Evolutionary conservation across 2,113 vertebrate species (phyloP), one percentile per base, ranked within the genome.

Genomic region (Alouatta palliata): DNA sequence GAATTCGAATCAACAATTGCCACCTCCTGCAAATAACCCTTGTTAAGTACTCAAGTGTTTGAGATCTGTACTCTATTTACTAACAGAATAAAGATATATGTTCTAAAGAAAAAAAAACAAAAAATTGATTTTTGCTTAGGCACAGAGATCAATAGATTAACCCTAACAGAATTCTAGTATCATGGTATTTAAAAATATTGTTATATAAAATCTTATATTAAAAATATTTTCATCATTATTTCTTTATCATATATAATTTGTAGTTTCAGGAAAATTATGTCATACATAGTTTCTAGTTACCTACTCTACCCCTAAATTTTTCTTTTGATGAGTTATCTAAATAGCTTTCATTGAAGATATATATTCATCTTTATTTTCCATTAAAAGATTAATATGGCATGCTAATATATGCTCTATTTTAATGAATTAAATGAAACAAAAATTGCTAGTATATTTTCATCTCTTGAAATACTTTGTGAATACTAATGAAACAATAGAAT

Each of bases 1-100:
- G 94, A 87, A 92, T 96, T 96, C 95, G 75, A 79, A 96, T 98
- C 97, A 98, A 98, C 97, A 97, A 96, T 97, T 96, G 97, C 97
- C 97, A 98, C 97, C 96, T 95, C 97, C 95, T 97, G 97, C 97
- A 98, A 98, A 98, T 97, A 98, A 98, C 97, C 97, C 97, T 71
- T 98, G 88, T 87, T 87, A 97, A 97, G 96, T 92, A 87, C 90
- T 85, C 96, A 96, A 93, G 90, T 96, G 94, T 96, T 97, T 92
- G 96, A 96, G 97, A 90, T 90, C 97, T 95, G 80, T 45, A 37
- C 92, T 97, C 75, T 97, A 93, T 96, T 97, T 97, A 96, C 96
- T 96, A 97, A 95, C 58, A 89, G 90, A 64, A 94, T 95, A 96
- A 90, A 90, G 96, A 85, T 95, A 88, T 92, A 90, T 87, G 95